Conservation (phyloP, 2,888 invertebrate genomes). For the Polietes domitor region DNA sequence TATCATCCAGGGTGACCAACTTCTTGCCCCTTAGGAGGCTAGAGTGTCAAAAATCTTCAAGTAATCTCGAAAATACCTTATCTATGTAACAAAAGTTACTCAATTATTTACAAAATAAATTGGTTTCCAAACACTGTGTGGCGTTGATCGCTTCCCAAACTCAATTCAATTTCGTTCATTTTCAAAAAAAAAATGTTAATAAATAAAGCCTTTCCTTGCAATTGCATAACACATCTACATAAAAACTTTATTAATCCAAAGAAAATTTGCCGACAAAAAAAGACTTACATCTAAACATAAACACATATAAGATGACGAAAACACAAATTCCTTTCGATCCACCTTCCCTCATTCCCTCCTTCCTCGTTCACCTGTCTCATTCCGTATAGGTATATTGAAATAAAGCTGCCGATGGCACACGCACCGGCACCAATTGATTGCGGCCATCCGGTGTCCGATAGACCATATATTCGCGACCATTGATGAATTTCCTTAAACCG, state of each 20-base stretch:
- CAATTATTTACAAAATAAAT: too few relatives aligned
- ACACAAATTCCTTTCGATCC: neutral
- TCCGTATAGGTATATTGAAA: constrained; percentile 84
- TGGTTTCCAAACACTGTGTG: too few relatives aligned
- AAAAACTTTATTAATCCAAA: constrained; percentile 25
- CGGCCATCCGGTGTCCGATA: constrained; percentile 84
- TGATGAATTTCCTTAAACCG: constrained; percentile 84
- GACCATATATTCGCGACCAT: constrained; percentile 90
- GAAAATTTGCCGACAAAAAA: constrained; percentile 8
- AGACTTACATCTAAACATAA: constrained; percentile 19
- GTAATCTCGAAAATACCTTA: too few relatives aligned
- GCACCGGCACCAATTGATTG: constrained; percentile 86
- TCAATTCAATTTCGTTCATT: neutral
- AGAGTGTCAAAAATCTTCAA: neutral
- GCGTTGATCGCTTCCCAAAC: too few relatives aligned
- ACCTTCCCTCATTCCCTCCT: neutral
- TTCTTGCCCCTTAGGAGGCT: too few relatives aligned
- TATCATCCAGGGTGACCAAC: too few relatives aligned
- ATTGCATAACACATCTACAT: constrained; percentile 32
- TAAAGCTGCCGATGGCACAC: constrained; percentile 89
- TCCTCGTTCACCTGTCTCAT: constrained; percentile 61
- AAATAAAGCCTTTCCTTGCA: neutral
- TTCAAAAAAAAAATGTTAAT: neutral
- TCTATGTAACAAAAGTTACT: too few relatives aligned
- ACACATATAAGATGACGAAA: constrained; percentile 28